phyloP scores from a whole-genome alignment of 2,888 invertebrate genomes.

The Anarsia innoxiella region DNA sequence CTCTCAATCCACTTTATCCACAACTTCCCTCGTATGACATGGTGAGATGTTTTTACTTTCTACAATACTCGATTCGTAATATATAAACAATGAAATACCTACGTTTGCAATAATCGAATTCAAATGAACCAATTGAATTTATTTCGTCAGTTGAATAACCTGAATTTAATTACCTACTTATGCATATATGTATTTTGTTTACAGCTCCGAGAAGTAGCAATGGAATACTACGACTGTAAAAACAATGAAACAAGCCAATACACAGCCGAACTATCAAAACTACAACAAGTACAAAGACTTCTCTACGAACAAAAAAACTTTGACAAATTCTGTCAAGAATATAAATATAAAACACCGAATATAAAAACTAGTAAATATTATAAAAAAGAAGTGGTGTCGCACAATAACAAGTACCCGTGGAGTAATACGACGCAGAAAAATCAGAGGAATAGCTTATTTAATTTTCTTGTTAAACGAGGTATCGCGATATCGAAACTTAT shows the following conservation, averaged over 20 bases:
- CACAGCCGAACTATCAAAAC: conserved; percentile 56
- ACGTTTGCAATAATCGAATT: neutral
- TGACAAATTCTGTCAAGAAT: conserved; percentile 49
- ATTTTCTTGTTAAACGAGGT: conserved; percentile 51
- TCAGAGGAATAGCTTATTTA: conserved; percentile 41
- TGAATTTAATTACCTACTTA: too few relatives aligned
- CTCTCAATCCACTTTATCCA: conserved; percentile 80
- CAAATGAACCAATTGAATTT: too few relatives aligned
- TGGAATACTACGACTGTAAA: conserved; percentile 82
- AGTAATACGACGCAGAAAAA: conserved; percentile 48
- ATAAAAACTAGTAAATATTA: conserved; percentile 30
- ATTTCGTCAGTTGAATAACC: too few relatives aligned
- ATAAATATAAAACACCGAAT: conserved; percentile 41
- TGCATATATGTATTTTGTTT: too few relatives aligned
- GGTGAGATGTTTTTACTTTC: conserved; percentile 61
- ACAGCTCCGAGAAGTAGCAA: conserved; percentile 82
- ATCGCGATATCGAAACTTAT: conserved; percentile 40
- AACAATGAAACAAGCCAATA: conserved; percentile 66
- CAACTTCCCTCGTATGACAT: conserved; percentile 80
- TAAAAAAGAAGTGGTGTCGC: conserved; percentile 46
- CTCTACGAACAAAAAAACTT: conserved; percentile 57
- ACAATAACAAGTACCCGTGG: conserved; percentile 63
- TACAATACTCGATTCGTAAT: neutral
- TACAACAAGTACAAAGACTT: conserved; percentile 57
- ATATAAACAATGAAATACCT: neutral